phyloP scores from a whole-genome alignment of 37 sponge, comb jelly and placozoan species.

The Beroe ovata region DNA sequence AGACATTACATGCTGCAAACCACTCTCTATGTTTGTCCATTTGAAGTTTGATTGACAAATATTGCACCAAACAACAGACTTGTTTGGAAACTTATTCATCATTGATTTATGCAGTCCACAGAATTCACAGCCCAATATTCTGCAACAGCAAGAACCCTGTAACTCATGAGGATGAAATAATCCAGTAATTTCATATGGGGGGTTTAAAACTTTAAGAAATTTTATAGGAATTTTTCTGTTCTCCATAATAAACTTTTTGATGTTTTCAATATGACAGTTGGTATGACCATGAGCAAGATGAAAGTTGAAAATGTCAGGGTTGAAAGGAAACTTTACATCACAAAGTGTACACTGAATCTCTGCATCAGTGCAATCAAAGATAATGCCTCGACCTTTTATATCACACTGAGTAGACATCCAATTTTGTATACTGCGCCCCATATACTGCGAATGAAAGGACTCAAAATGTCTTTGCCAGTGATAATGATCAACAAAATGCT shows the following conservation, averaged over 20 bases:
- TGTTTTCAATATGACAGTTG: neutral
- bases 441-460: conserved; percentile 9
- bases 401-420: conserved; percentile 44
- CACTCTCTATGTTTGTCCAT: conserved; percentile 8
- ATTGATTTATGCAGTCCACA: conserved; percentile 40
- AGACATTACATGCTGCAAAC: conserved; percentile 5
- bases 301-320: conserved; percentile 38
- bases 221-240: neutral
- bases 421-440: neutral
- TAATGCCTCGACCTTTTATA: conserved; percentile 30
- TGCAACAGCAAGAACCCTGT: conserved; percentile 54
- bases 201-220: neutral
- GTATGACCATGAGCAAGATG: neutral
- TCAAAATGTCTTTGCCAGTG: conserved; percentile 17
- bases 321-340: neutral
- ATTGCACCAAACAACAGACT: conserved; percentile 2
- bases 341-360: conserved; percentile 26
- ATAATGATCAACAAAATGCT: neutral
- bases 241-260: conserved; percentile 2
- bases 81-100: neutral
- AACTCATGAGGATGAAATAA: conserved; percentile 49
- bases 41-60: conserved; percentile 14
- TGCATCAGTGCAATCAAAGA: conserved; percentile 10
- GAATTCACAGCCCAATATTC: conserved; percentile 5
- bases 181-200: neutral